phyloP scores from a whole-genome alignment of 2,888 invertebrate genomes.

The Thecocarcelia acutangulata region DNA sequence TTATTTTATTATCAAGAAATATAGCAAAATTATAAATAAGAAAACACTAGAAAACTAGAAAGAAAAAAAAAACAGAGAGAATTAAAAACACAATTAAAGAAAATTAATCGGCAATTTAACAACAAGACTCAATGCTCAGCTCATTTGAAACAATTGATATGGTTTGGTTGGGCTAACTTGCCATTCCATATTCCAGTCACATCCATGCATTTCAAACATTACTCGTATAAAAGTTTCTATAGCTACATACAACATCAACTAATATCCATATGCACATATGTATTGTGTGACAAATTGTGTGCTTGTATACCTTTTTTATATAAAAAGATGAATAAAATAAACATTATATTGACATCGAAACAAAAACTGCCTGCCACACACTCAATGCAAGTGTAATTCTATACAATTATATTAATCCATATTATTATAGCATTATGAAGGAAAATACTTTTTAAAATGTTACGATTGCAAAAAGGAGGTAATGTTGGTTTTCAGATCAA shows the following conservation, averaged over 20 bases:
- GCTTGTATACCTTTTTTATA: conserved; percentile 1
- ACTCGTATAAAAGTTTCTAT: background rate
- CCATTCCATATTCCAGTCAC: conserved; percentile 22
- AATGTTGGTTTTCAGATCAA: background rate
- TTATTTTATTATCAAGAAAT: background rate
- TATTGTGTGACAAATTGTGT: too few relatives aligned
- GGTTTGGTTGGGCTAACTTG: conserved; percentile 2
- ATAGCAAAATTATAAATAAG: background rate
- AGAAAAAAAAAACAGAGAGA: background rate
- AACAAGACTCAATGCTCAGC: conserved; percentile 8
- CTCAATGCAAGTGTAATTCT: conserved; percentile 34
- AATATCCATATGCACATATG: background rate
- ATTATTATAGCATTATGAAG: conserved; percentile 25
- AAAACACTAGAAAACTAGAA: background rate
- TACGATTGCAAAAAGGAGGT: background rate
- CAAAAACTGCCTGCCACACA: conserved; percentile 7
- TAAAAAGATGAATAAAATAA: conserved; percentile 32
- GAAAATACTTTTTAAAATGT: background rate
- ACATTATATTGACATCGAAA: conserved; percentile 27
- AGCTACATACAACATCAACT: conserved; percentile 4
- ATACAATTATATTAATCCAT: conserved; percentile 46
- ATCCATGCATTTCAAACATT: conserved; percentile 32
- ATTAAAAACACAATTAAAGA: conserved; percentile 34
- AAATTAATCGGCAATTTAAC: conserved; percentile 63
- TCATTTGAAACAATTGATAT: conserved; percentile 34